These are phyloP conservation scores for Dicyrtomina minuta DNA, from an alignment of 2,888 invertebrate species.

Conservation along the genomic window DNA sequence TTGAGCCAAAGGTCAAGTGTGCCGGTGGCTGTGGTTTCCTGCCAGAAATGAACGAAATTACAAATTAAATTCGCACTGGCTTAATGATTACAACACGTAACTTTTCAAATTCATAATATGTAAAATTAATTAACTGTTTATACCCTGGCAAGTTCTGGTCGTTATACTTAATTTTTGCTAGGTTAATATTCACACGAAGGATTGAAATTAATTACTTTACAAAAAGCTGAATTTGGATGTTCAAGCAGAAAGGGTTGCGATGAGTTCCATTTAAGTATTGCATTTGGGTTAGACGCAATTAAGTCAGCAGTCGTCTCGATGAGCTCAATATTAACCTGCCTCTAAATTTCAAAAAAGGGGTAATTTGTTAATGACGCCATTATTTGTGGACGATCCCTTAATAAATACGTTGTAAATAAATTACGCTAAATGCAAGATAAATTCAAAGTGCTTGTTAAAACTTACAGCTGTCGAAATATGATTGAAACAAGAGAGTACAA, in stretches of 20 bases:
- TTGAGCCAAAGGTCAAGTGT: constrained; percentile 56
- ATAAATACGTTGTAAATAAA: too few species aligned
- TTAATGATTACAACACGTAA: too few species aligned
- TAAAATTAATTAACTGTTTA: too few species aligned
- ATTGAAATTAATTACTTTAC: too few species aligned
- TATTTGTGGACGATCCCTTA: too few species aligned
- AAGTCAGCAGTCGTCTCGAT: constrained; percentile 63
- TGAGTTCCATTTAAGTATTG: constrained; percentile 61
- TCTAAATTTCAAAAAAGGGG: too few species aligned
- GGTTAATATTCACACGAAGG: too few species aligned
- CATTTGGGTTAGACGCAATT: constrained; percentile 58
- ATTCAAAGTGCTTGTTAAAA: neutral
- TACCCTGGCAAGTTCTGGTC: too few species aligned
- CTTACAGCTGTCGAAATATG: constrained; percentile 62
- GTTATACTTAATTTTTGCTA: too few species aligned
- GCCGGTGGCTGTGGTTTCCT: constrained; percentile 60
- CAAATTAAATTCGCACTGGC: too few species aligned
- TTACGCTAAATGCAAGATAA: neutral
- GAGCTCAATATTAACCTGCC: constrained; percentile 63
- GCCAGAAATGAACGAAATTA: constrained; percentile 15
- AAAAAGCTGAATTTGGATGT: constrained; percentile 58
- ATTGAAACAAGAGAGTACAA: constrained; percentile 58
- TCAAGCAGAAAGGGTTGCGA: constrained; percentile 59
- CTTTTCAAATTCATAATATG: too few species aligned
- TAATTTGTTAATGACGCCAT: neutral